Evolutionary conservation across 2,797 vertebrate genomes (phyloP), one percentile per base, ranked within the genome.

Genomic region (Harpagifer antarcticus): DNA sequence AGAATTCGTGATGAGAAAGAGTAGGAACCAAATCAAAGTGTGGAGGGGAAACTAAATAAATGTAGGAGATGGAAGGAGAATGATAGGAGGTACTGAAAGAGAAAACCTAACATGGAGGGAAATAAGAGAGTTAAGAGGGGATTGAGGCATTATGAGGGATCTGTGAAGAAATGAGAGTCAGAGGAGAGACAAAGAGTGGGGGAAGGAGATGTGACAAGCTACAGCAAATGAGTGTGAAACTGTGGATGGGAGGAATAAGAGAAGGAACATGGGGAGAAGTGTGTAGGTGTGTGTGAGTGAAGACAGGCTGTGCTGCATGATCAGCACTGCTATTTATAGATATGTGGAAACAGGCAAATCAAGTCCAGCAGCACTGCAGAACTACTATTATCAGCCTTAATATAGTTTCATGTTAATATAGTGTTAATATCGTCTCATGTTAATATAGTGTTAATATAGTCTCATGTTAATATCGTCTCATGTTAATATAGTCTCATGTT

Each of bases 261-360:
- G 43, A 72, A 68, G 42, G 54, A 68, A 61, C 33, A 40, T 63
- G 49, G 47, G 45, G 62, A 72, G 16, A 58, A 67, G 40, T 59
- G 48, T 53, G 79, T 52, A 27, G n/a, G 27, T 43, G 50, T 72
- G 72, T 49, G 57, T 59, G 64, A 68, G 61, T 80, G 81, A 81
- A 60, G 72, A 65, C 76, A 81, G 66, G 56, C 83, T 72, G 84
- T 75, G 81, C 72, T 89, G 86, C 90, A 78, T 83, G 82, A 88
- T 90, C 89, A 90, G 88, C 91, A 88, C 74, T 70, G 79, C 87
- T 93, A 93, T 93, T 94, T 91, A 92, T 93, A 94, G 93, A 85
- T 73, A 53, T 86, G 47, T 84, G 89, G 93, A 94, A 94, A 92
- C n/a, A 93, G 84, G 88, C 88, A 84, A 82, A 82, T 84, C 87